Percentiles rank a stretch among this genome's conserved stretches.
phyloP scores from a whole-genome alignment of 2,888 invertebrate genomes.

The Atethmia centrago region DNA sequence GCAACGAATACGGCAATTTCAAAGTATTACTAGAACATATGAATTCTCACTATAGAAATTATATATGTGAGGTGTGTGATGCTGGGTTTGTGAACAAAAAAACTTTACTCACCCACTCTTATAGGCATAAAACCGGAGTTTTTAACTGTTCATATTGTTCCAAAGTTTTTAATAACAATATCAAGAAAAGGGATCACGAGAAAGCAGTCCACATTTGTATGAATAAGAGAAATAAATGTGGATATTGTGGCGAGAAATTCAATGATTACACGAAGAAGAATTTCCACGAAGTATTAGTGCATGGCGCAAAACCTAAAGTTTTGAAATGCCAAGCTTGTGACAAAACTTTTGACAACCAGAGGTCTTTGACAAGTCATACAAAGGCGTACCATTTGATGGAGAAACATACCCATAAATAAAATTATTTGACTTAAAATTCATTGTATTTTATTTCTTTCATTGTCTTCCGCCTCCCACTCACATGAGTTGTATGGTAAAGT shows the following conservation, averaged over 20 bases:
- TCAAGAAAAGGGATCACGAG: slow-evolving; percentile 74
- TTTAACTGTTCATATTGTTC: slow-evolving; percentile 72
- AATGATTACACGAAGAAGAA: slow-evolving; percentile 82
- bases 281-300: slow-evolving; percentile 78
- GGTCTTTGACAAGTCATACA: slow-evolving; percentile 85
- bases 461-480: no score
- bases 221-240: slow-evolving; percentile 76
- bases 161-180: slow-evolving; percentile 74
- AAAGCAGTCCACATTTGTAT: slow-evolving; percentile 71
- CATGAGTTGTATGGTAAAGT: neutral
- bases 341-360: slow-evolving; percentile 86
- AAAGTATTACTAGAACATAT: slow-evolving; percentile 78
- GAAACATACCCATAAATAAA: slow-evolving; percentile 57
- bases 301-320: slow-evolving; percentile 81
- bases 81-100: slow-evolving; percentile 83
- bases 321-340: slow-evolving; percentile 86
- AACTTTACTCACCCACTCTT: slow-evolving; percentile 69
- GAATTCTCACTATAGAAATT: slow-evolving; percentile 82
- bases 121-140: slow-evolving; percentile 78
- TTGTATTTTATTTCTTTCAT: slow-evolving; percentile 13
- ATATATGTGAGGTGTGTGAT: slow-evolving; percentile 87
- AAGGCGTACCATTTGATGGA: slow-evolving; percentile 80
- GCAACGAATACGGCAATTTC: slow-evolving; percentile 71
- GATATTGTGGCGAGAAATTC: slow-evolving; percentile 80
- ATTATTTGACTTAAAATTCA: neutral